Evolutionary conservation across 2,888 invertebrate genomes (phyloP), one percentile per base, ranked within the genome.

Genomic region (Synanthedon andrenaeformis): DNA sequence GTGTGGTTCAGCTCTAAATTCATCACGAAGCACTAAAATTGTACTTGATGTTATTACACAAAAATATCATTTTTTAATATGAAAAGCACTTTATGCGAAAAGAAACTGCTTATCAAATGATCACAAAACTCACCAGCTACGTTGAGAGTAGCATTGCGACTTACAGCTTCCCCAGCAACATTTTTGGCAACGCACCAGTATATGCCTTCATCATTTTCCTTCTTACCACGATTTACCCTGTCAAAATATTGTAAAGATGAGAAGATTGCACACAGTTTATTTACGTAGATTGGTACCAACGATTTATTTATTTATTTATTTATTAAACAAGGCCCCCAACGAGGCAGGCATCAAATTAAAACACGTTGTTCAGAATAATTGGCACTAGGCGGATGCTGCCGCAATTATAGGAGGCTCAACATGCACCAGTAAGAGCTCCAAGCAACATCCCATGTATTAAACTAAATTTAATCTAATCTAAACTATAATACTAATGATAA

Each of bases 181-280:
- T 98, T 99, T 74, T 92, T 92, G 58, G 98, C 98, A 65, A 96
- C 94, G 86, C 98, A 99, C 95, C 97, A 97, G 83, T 98, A 99
- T 57, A 96, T 92, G 45, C 99, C 98, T 61, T 96, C 95, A 75
- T 96, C 96, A 72, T 96, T 95, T 73, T 96, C 96, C 84, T 96
- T 96, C 85, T 97, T 97, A 76, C 96, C 96, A 76, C 97, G 96
- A 82, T 96, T 94, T 56, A 97, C 97, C 71, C 95, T 85, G 72
- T 52, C 61, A 59, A 57, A 58, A 59, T 13, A 13, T 13, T 35
- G 35, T 10, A 35, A 35, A 10, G 28, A 35, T 35, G 10, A 35
- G 8, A 35, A 3, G 10, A 35, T 35, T 35, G 10, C 35, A 35
- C 35, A 35, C 35, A 35, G 35, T 8, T 35, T 8, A 35, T 35